A percentile compares a stretch with the other conserved stretches of the same genome.
These are phyloP conservation scores for Drosophila orosa DNA, from an alignment of 1,140 invertebrate genomes.

Conservation along the genomic window DNA sequence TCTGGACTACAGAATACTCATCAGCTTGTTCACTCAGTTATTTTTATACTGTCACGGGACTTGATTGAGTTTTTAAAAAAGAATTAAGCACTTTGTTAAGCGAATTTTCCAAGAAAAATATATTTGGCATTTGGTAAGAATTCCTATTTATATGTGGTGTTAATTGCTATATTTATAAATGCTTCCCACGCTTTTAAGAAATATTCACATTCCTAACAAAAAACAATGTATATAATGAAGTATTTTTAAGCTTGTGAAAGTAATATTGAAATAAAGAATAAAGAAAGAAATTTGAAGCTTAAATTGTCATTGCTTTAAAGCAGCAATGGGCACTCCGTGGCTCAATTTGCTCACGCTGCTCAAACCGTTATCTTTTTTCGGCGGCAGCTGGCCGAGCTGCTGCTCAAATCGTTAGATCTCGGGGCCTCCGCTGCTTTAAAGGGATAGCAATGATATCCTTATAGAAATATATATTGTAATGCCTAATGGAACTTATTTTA, in stretches of 20 bases:
- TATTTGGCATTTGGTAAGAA: background rate
- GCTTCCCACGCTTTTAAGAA: background rate
- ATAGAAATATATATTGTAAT: too few species aligned
- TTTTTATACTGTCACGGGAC: slow-evolving; percentile 17
- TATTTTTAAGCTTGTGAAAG: background rate
- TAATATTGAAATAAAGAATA: background rate
- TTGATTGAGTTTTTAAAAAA: slow-evolving; percentile 5
- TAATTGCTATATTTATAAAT: slow-evolving; percentile 1
- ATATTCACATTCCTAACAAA: background rate
- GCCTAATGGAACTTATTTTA: too few species aligned
- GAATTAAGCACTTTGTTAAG: slow-evolving; percentile 8
- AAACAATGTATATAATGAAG: background rate
- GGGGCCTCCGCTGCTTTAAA: too few species aligned
- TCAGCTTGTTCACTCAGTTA: slow-evolving; percentile 7
- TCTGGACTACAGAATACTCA: slow-evolving; percentile 22
- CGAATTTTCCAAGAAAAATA: slow-evolving; percentile 1
- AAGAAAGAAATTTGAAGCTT: background rate
- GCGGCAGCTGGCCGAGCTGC: too few species aligned
- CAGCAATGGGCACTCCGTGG: too few species aligned
- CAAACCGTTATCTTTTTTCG: too few species aligned
- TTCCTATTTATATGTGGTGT: background rate
- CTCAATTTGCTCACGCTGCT: too few species aligned
- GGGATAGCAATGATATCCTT: too few species aligned
- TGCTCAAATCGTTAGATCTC: too few species aligned
- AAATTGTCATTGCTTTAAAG: too few species aligned